Evolutionary conservation across 2,888 invertebrate species (phyloP).

Genomic region (Macaria liturata): DNA sequence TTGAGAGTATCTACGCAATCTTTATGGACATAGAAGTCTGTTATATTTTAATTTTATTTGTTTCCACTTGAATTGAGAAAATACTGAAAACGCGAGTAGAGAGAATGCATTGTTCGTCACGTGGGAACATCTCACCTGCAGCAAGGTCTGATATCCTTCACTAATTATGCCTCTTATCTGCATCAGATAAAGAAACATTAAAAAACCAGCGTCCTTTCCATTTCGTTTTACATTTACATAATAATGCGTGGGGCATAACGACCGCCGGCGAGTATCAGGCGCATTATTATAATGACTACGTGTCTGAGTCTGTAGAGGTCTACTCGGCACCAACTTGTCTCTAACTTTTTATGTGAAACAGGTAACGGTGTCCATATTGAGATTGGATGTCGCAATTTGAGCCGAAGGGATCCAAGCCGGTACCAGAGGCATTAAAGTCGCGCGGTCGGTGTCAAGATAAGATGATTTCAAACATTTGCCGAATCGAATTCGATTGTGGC

Average conservation of each 20-base stretch:
- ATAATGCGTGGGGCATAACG: slow-evolving; percentile 77
- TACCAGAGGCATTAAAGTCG: slow-evolving; percentile 38
- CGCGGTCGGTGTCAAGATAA: slow-evolving; percentile 47
- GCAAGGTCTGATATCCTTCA: slow-evolving; percentile 57
- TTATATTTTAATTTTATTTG: no score
- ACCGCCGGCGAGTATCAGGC: slow-evolving; percentile 63
- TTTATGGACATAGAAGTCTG: no score
- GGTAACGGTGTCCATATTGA: slow-evolving; percentile 46
- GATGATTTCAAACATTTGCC: slow-evolving; percentile 42
- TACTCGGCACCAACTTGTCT: slow-evolving; percentile 49
- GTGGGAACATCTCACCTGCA: slow-evolving; percentile 70
- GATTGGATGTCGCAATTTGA: slow-evolving; percentile 39
- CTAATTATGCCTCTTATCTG: slow-evolving; percentile 76
- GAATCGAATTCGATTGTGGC: slow-evolving; percentile 24
- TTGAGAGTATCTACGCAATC: no score
- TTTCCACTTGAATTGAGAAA: no score
- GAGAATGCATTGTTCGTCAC: slow-evolving; percentile 35
- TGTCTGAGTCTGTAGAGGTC: slow-evolving; percentile 21
- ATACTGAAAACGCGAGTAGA: no score
- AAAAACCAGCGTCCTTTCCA: slow-evolving; percentile 69
- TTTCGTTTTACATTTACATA: slow-evolving; percentile 78
- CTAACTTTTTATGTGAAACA: slow-evolving; percentile 49
- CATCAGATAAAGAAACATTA: slow-evolving; percentile 67
- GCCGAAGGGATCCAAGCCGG: slow-evolving; percentile 31
- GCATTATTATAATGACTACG: slow-evolving; percentile 67